Evolutionary conservation across 2,888 invertebrate species (phyloP), one percentile per base, ranked within the genome.

Genomic region (Epinotia bilunana): DNA sequence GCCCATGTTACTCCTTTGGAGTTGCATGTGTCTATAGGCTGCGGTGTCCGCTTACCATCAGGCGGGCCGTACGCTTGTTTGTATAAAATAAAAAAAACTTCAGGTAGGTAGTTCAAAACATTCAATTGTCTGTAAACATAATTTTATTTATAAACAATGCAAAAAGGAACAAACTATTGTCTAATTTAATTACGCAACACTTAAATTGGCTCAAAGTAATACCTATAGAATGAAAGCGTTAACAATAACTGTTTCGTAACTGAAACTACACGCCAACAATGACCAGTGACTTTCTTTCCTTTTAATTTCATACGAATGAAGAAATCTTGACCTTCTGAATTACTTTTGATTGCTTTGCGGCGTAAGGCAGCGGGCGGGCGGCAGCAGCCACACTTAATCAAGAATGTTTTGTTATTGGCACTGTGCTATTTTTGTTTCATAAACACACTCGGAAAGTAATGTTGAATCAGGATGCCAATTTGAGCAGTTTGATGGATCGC

Each of bases 321-420:
- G 39, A 74, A 70, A 64, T 67, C 69, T 74, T 74, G 70, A 70
- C 63, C 57, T 69, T 63, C 68, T 28, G 57, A 74, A 74, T 46
- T 63, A 70, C 69, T 74, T 74, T 20, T 74, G 74, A 70, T 62
- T 74, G 70, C 58, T 74, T 74, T 53, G 46, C 49, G 74, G 55
- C 18, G 20, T 28, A 12, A 58, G 49, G 2, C 5, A 23, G 12
- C 20, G 20, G 11, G 12, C 20, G 20, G 11, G 16, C 5, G 49
- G 46, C 7, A 39, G n/a, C 60, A n/a, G 46, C 43, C 58, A 18
- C 53, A 23, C 58, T 49, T 73, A 53, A 63, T 63, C 33, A 23
- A 43, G 20, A 72, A 43, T 28, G 43, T 20, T 39, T 62, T 63
- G 62, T 53, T 39, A 62, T 64, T 28, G 55, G 63, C 71, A 46